These are phyloP conservation scores for Coenonympha arcania DNA, from an alignment of 2,888 invertebrate species.

Conservation along the genomic window DNA sequence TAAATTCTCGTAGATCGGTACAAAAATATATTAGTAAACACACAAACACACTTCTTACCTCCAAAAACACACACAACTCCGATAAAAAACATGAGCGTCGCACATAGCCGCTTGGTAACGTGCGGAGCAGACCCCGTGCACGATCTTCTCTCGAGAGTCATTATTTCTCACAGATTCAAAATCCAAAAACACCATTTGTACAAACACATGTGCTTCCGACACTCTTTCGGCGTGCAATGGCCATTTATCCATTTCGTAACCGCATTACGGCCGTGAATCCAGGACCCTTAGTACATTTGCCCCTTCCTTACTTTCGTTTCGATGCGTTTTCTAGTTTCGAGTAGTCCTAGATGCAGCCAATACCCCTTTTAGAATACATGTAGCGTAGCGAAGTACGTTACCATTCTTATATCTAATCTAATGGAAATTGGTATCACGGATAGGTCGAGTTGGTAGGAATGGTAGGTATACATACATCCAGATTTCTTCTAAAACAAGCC, in stretches of 20 bases:
- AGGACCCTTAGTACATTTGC: no score
- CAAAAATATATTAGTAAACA: slow-evolving; percentile 31
- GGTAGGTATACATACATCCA: no score
- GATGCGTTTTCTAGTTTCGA: no score
- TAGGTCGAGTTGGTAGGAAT: no score
- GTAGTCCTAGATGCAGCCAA: no score
- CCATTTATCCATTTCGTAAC: slow-evolving; percentile 29
- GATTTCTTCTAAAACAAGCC: no score
- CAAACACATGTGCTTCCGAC: slow-evolving; percentile 15
- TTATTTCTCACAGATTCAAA: slow-evolving; percentile 14
- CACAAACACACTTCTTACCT: slow-evolving; percentile 42
- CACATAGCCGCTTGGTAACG: slow-evolving; percentile 53
- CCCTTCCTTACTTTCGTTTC: no score
- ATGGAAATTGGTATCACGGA: no score
- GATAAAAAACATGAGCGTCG: slow-evolving; percentile 50
- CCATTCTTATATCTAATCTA: no score
- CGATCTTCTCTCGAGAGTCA: slow-evolving; percentile 45
- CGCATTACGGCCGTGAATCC: slow-evolving; percentile 45
- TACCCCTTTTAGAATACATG: no score
- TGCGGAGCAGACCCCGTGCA: slow-evolving; percentile 46
- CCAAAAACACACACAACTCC: slow-evolving; percentile 57
- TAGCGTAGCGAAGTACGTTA: no score
- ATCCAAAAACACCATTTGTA: slow-evolving; percentile 14
- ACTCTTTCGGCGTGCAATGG: slow-evolving; percentile 24
- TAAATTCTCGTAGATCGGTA: no score